Conservation (phyloP, 2,888 invertebrate genomes). For the Dexiosoma caninum region DNA sequence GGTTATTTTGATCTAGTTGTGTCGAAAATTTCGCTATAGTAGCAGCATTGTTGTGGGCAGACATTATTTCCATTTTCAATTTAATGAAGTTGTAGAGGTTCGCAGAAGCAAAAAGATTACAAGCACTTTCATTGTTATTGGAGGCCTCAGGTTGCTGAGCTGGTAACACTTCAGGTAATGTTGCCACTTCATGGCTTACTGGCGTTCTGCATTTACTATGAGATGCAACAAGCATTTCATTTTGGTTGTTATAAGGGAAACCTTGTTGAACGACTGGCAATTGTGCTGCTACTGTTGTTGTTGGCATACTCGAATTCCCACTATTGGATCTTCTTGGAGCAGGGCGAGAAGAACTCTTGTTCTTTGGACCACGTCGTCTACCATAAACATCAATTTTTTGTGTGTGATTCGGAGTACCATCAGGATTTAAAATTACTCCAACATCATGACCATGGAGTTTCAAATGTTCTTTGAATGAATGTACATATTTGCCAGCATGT, state of each 20-base stretch:
- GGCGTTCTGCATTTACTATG: constrained; percentile 70
- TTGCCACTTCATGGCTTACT: constrained; percentile 64
- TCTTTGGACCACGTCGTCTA: constrained; percentile 91
- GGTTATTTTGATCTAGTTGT: constrained; percentile 64
- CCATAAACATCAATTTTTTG: constrained; percentile 95
- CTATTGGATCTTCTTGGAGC: constrained; percentile 6
- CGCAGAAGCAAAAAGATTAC: constrained; percentile 71
- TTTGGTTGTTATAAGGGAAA: constrained; percentile 65
- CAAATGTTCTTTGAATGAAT: constrained; percentile 96
- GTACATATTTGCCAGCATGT: constrained; percentile 98
- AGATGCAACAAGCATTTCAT: constrained; percentile 68
- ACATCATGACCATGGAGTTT: constrained; percentile 94
- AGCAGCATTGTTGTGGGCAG: constrained; percentile 77
- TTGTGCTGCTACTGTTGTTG: constrained; percentile 66
- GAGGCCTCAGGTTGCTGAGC: constrained; percentile 19
- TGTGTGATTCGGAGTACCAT: constrained; percentile 91
- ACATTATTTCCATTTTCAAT: constrained; percentile 77
- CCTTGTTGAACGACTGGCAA: constrained; percentile 74
- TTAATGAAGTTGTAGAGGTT: constrained; percentile 75
- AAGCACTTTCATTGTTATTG: constrained; percentile 61
- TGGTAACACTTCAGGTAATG: constrained; percentile 34
- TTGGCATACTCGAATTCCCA: constrained; percentile 45
- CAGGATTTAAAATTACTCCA: constrained; percentile 91
- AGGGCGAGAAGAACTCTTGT: constrained; percentile 73
- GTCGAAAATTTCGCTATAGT: constrained; percentile 76